These are phyloP conservation scores for Sycophila sp. DNA, from an alignment of 1,140 invertebrate species.

Conservation along the genomic window DNA sequence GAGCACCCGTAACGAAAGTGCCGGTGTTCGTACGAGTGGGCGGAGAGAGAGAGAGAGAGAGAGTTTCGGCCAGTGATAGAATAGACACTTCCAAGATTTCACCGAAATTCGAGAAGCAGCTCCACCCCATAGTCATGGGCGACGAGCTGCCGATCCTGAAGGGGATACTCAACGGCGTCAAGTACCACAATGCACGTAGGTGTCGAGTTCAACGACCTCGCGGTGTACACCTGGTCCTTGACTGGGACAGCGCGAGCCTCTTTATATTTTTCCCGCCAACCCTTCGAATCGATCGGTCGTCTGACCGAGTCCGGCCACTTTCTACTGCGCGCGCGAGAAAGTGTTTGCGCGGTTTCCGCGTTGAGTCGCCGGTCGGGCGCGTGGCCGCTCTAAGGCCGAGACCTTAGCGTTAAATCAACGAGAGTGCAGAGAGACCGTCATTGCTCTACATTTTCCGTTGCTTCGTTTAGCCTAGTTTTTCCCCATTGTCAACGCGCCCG, in stretches of 20 bases:
- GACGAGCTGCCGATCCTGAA: slow-evolving; percentile 89
- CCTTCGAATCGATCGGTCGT: not conserved
- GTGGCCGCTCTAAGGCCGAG: not conserved
- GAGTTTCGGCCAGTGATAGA: not conserved
- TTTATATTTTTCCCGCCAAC: no score
- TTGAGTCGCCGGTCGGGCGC: not conserved
- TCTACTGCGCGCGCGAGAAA: not conserved
- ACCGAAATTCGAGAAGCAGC: slow-evolving; percentile 39
- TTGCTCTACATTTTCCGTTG: not conserved
- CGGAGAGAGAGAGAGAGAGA: not conserved
- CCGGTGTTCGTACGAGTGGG: not conserved
- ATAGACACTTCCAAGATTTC: slow-evolving; percentile 31
- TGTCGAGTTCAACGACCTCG: slow-evolving; percentile 52
- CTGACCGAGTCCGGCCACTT: not conserved
- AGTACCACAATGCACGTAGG: slow-evolving; percentile 92
- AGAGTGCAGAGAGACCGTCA: no score
- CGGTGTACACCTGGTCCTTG: not conserved
- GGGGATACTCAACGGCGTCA: slow-evolving; percentile 86
- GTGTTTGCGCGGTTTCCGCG: not conserved
- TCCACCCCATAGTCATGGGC: slow-evolving; percentile 70
- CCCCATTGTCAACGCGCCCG: no score
- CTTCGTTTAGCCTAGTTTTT: not conserved
- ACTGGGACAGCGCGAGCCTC: not conserved
- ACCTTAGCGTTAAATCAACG: no score
- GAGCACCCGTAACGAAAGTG: not conserved